Evolutionary conservation across 1,140 invertebrate genomes (phyloP).

Genomic region (Apocrypta bakeri): DNA sequence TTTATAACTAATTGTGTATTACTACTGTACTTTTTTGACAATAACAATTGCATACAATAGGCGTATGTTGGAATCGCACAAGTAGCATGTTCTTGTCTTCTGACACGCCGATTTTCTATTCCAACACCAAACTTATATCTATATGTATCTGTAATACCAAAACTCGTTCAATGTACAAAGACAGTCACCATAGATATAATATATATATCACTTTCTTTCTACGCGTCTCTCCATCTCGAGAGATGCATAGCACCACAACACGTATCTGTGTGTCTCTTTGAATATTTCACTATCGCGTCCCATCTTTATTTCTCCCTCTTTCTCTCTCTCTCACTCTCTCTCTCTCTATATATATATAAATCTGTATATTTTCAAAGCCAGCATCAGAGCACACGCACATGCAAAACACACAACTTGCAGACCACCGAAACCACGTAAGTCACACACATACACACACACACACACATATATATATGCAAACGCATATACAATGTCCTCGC

Average conservation of each 20-base stretch:
- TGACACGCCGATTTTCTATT: neutral
- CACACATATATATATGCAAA: neutral
- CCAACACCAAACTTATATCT: too few species aligned
- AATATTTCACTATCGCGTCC: conserved; percentile 36
- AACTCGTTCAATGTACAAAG: too few species aligned
- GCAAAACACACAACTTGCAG: too few species aligned
- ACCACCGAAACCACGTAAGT: too few species aligned
- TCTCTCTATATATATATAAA: too few species aligned
- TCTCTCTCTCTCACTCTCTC: too few species aligned
- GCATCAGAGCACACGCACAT: neutral
- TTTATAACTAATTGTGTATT: neutral
- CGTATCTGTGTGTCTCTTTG: conserved; percentile 14
- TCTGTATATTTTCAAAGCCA: neutral
- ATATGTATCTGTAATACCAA: too few species aligned
- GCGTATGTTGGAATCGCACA: neutral
- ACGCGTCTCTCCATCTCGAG: too few species aligned
- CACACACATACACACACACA: neutral
- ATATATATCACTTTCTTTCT: too few species aligned
- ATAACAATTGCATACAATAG: neutral
- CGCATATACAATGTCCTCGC: neutral
- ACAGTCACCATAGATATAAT: too few species aligned
- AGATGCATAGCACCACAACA: too few species aligned
- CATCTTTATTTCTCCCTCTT: neutral
- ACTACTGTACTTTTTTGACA: neutral
- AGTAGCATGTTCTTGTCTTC: neutral